Evolutionary conservation across 2,113 vertebrate genomes (phyloP), one percentile per base, ranked within the genome.

Genomic region (Panthera leo): DNA sequence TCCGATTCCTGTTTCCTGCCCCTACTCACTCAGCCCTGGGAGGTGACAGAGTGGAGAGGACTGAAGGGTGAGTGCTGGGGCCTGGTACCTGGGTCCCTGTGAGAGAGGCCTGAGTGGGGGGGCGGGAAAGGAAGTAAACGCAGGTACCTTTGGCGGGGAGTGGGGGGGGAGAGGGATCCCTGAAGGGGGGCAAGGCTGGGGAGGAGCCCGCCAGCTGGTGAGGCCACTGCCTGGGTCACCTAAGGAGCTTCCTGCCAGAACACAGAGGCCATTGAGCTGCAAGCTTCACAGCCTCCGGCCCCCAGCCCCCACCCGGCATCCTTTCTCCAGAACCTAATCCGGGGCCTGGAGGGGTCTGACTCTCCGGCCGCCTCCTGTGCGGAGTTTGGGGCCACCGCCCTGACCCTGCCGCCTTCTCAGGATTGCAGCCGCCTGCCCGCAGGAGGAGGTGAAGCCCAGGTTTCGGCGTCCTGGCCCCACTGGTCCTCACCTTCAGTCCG

Each of bases 1-100:
- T 95, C 85, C 3, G 16, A 98, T 97, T 98, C 97, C 97, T 97
- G 97, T 98, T 98, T 98, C 98, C 98, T 98, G 98, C 96, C 96
- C 96, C 92, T 93, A 96, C 95, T 98, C 97, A 98, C 97, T 97
- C 97, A 95, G 97, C 88, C 87, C 97, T 79, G 70, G 97, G 97
- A 98, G 96, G 97, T 97, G 97, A 93, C 94, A 96, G 97, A 95
- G 94, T 96, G 97, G 97, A 98, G 91, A 85, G 94, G 58, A 96
- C 96, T 93, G 34, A n/a, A 94, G 93, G 97, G 97, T 98, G 95
- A 98, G 98, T 97, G 94, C 85, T 89, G 94, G 97, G 96, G 87
- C 70, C 16, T 7, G 55, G 58, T 65, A 85, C 94, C 96, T 92
- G 87, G 94, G 51, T 93, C 75, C 78, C 73, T 34, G 27, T 1